These are phyloP conservation scores for Drosophila aff. DNA, from an alignment of 1,140 invertebrate species.

Conservation along the genomic window DNA sequence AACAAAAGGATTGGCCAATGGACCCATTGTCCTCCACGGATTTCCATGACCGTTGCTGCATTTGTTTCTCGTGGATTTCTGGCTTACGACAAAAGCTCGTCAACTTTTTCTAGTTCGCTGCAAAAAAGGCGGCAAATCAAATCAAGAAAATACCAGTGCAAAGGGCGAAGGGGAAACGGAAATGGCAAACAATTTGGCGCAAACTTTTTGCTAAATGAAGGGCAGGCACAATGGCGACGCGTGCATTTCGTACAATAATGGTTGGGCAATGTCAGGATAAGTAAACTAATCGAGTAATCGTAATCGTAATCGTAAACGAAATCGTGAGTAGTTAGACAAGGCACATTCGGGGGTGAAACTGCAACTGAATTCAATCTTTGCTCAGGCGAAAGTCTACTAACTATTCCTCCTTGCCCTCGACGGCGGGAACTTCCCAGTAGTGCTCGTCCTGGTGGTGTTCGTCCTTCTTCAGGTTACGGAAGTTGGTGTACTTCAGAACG, in stretches of 20 bases:
- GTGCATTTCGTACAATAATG: conserved; percentile 42
- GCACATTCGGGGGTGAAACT: conserved; percentile 43
- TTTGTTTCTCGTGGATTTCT: conserved; percentile 20
- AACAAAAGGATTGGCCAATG: conserved; percentile 49
- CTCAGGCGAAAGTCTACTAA: conserved; percentile 60
- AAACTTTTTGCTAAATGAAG: conserved; percentile 43
- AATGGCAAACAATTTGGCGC: conserved; percentile 40
- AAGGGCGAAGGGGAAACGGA: conserved; percentile 10
- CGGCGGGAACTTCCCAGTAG: conserved; percentile 86
- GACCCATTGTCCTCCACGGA: conserved; percentile 27
- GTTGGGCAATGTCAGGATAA: conserved; percentile 11
- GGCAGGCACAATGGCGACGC: conserved; percentile 32
- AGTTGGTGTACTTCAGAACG: conserved; percentile 84
- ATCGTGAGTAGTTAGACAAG: conserved; percentile 33
- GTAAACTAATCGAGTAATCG: conserved; percentile 34
- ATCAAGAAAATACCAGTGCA: conserved; percentile 24
- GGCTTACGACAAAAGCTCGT: conserved; percentile 65
- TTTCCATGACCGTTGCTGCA: conserved; percentile 18
- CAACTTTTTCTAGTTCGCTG: conserved; percentile 69
- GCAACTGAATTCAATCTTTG: conserved; percentile 17
- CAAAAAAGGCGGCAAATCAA: conserved; percentile 59
- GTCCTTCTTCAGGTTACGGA: conserved; percentile 85
- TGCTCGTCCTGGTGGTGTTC: conserved; percentile 87
- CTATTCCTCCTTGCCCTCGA: conserved; percentile 80
- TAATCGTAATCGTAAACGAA: conserved; percentile 1